Evolutionary conservation across 2,888 invertebrate species (phyloP).

Genomic region (Tachina grossa): DNA sequence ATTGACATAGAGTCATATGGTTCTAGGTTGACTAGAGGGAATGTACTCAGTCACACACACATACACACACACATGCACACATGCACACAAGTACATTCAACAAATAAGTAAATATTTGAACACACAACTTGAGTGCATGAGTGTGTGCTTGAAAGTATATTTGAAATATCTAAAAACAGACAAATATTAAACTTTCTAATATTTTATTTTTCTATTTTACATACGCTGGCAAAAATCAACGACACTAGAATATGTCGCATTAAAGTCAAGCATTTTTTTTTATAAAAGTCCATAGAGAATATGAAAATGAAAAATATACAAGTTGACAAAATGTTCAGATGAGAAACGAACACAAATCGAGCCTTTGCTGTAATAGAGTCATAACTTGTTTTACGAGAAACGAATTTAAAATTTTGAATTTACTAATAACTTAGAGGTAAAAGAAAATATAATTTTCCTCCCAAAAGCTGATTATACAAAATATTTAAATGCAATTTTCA

Average conservation of each 20-base stretch:
- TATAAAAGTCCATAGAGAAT: constrained; percentile 36
- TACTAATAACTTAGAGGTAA: too few species aligned
- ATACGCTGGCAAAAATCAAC: constrained; percentile 58
- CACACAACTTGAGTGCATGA: constrained; percentile 17
- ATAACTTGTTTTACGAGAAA: too few species aligned
- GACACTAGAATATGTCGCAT: constrained; percentile 64
- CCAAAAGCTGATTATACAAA: too few species aligned
- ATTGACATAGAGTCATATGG: too few species aligned
- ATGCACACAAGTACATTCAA: neutral
- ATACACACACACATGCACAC: neutral
- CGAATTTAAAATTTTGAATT: too few species aligned
- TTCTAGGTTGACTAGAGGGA: too few species aligned
- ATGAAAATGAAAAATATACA: constrained; percentile 25
- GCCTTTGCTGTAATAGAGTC: too few species aligned
- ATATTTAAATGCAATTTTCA: too few species aligned
- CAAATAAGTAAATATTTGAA: constrained; percentile 32
- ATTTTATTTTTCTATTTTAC: constrained; percentile 45
- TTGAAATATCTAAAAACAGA: constrained; percentile 33
- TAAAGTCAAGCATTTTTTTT: constrained; percentile 58
- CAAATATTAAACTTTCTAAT: constrained; percentile 50
- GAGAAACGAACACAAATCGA: neutral
- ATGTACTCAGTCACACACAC: neutral
- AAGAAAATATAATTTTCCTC: too few species aligned
- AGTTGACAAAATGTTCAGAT: constrained; percentile 5
- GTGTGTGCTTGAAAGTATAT: constrained; percentile 1